Evolutionary conservation across 2,113 vertebrate species (phyloP), one percentile per base, ranked within the genome.

Genomic region (Oreotrochilus melanogaster): DNA sequence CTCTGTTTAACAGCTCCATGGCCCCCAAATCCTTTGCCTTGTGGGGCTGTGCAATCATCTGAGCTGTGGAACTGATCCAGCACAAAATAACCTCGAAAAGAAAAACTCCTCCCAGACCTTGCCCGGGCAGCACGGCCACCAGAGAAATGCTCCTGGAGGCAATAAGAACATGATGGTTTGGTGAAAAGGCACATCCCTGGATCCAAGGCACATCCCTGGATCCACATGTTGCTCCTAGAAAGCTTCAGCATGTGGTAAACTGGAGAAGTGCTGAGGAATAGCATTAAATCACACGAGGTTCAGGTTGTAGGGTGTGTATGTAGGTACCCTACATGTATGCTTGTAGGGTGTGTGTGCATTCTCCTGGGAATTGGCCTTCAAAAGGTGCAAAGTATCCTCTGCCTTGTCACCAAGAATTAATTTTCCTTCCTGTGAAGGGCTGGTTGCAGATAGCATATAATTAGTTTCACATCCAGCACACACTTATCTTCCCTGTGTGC

Each of bases 51-150:
- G 71, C 48, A 71, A 33, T 0, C 1, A 50, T 13, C 70, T 45
- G 51, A 70, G 9, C 0, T 42, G 22, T 10, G n/a, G 22, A 89
- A 31, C 27, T 28, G 42, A 48, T 64, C 57, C 61, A 71, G 51
- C 56, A 39, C 0, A 1, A 53, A 51, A n/a, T 42, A 56, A 64
- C 11, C 12, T 27, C 14, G 35, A 37, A 58, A 67, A 75, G 31
- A 31, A 64, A 81, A 56, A 2, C 33, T 7, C 18, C 82, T 23
- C 13, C 43, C 53, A 64, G 18, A 28, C 33, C 23, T 1, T 2
- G 24, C 27, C 45, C 2, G 2, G 43, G 37, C 14, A 43, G 15
- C 60, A 47, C 0, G 6, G 31, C 31, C 27, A 6, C 16, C 0
- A 0, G 18, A 71, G 51, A 62, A 76, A 78, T 3, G 6, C 5